These are phyloP conservation scores for Cephus runcator DNA, from an alignment of 2,888 invertebrate genomes.

Conservation along the genomic window DNA sequence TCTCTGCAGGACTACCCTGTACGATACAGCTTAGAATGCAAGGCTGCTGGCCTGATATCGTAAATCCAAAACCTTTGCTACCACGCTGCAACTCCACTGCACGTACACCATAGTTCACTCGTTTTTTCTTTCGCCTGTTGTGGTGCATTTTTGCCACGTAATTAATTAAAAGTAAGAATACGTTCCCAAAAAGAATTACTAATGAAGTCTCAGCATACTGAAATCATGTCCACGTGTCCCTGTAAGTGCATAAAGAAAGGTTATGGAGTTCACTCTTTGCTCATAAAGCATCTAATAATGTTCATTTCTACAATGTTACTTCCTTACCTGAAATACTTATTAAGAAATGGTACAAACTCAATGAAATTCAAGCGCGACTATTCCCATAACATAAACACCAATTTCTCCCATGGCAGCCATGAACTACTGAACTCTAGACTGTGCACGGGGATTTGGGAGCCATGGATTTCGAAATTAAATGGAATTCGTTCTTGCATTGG, in stretches of 20 bases:
- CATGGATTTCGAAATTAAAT: not conserved
- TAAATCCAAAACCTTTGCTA: conserved; percentile 94
- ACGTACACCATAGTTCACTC: conserved; percentile 79
- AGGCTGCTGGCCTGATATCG: conserved; percentile 96
- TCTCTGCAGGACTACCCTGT: conserved; percentile 88
- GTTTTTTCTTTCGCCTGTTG: conserved; percentile 75
- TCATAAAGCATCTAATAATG: not conserved
- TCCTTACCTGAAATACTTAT: not conserved
- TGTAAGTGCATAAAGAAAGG: not conserved
- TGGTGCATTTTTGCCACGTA: conserved; percentile 68
- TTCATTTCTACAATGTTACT: not conserved
- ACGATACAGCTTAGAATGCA: conserved; percentile 96
- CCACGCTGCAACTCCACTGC: conserved; percentile 89
- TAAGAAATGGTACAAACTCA: not conserved
- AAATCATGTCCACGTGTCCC: conserved; percentile 1
- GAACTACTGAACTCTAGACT: not conserved
- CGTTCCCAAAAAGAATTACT: not conserved
- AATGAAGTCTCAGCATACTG: not conserved
- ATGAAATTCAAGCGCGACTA: not conserved
- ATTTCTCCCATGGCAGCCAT: not conserved
- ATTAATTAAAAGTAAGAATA: not conserved
- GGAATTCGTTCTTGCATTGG: not conserved
- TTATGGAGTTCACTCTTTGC: not conserved
- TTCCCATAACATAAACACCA: not conserved
- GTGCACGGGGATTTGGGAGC: not conserved